phyloP scores from a whole-genome alignment of 1,140 invertebrate species.

The Monomorium pharaonis region DNA sequence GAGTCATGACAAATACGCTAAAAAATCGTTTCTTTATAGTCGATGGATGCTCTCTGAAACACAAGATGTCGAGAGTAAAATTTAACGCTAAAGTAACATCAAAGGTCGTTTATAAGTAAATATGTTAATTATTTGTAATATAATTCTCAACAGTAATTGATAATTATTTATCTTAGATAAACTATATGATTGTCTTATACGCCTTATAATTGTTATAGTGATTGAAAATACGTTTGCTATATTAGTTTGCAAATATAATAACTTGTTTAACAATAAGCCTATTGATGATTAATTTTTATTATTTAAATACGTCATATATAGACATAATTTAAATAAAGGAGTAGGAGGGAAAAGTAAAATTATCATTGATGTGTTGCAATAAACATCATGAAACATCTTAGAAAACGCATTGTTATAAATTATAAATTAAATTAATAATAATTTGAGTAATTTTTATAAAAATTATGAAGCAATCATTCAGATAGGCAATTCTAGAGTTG shows the following conservation, averaged over 20 bases:
- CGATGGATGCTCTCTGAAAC: conserved; percentile 93
- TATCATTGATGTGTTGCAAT: too few relatives aligned
- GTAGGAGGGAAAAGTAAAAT: neutral
- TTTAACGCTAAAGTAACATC: neutral
- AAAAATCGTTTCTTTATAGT: conserved; percentile 95
- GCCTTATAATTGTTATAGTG: neutral
- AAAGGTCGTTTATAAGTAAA: neutral
- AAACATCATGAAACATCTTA: neutral
- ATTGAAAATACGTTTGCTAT: neutral
- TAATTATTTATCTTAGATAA: too few relatives aligned
- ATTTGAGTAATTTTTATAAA: neutral
- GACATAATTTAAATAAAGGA: too few relatives aligned
- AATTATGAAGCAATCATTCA: neutral
- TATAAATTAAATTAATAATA: too few relatives aligned
- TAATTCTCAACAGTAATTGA: neutral
- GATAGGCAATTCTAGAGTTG: too few relatives aligned
- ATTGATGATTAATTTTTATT: neutral
- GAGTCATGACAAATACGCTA: conserved; percentile 92
- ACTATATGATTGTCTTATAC: too few relatives aligned
- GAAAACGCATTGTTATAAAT: too few relatives aligned
- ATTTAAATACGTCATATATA: too few relatives aligned
- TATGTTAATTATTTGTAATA: neutral
- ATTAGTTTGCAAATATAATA: neutral
- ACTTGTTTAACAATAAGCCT: neutral
- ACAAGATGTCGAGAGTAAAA: conserved; percentile 54